Percentiles rank a stretch among this genome's conserved stretches.
Evolutionary conservation across 2,797 vertebrate species (phyloP).

Genomic region (Coreius guichenoti): DNA sequence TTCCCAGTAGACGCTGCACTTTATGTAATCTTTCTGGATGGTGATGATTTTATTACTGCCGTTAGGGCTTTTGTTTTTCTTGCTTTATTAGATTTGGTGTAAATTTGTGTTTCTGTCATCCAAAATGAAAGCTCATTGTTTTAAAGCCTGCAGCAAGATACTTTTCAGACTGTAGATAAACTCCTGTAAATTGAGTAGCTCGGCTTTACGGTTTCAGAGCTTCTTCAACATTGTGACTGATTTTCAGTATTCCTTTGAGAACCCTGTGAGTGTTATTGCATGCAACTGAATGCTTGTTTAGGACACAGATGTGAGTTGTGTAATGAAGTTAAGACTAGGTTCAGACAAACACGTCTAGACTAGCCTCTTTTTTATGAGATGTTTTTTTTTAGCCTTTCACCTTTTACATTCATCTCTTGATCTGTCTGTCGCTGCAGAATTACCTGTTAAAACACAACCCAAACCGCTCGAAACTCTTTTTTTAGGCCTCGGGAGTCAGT

Average conservation of each 20-base stretch:
- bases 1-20: neutral
- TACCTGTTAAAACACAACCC: constrained; percentile 28
- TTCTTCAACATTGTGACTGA: neutral
- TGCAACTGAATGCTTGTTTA: neutral
- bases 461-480: neutral
- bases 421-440: neutral
- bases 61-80: neutral
- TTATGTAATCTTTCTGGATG: neutral
- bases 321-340: neutral
- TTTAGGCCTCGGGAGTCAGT: neutral
- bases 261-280: neutral
- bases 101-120: neutral
- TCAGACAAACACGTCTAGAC: neutral
- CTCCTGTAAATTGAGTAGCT: too few relatives aligned
- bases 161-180: neutral
- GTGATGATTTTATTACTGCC: neutral
- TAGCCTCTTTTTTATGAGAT: neutral
- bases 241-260: neutral
- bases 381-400: neutral
- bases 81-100: neutral
- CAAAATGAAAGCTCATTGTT: neutral
- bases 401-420: neutral
- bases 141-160: neutral
- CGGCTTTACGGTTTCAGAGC: neutral
- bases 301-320: neutral